phyloP scores from a whole-genome alignment of 2,888 invertebrate genomes.

The Apodemia mormo region DNA sequence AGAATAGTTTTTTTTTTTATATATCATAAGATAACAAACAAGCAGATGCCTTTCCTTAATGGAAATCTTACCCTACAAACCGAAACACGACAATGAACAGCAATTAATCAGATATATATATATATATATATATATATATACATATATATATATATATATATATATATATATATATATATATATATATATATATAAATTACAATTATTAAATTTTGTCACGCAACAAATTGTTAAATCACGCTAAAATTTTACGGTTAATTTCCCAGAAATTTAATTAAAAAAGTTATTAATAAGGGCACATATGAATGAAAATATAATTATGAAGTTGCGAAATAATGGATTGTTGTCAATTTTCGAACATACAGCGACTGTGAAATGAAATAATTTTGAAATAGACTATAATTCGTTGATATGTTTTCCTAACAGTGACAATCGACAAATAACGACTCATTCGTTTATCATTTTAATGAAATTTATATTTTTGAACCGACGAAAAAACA shows the following conservation, averaged over 20 bases:
- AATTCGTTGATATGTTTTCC: not conserved
- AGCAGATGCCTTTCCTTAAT: no score
- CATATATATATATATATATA: no score
- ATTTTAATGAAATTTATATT: not conserved
- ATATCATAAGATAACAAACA: no score
- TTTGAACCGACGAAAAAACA: no score
- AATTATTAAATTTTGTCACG: not conserved
- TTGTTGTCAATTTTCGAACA: constrained; percentile 6
- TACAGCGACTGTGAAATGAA: not conserved
- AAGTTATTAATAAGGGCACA: constrained; percentile 3
- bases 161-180: no score
- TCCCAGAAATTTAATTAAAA: constrained; percentile 1
- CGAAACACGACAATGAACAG: no score
- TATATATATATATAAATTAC: no score
- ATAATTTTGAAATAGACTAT: constrained; percentile 4
- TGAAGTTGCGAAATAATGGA: constrained; percentile 7
- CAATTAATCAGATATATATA: no score
- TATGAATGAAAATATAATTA: not conserved
- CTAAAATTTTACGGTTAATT: not conserved
- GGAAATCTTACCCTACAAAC: no score
- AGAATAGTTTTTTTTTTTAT: no score
- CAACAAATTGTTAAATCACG: not conserved
- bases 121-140: no score
- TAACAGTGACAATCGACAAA: not conserved
- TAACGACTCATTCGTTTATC: not conserved